Conservation (phyloP, 2,113 vertebrate species). For the Pterophyllum scalare region DNA sequence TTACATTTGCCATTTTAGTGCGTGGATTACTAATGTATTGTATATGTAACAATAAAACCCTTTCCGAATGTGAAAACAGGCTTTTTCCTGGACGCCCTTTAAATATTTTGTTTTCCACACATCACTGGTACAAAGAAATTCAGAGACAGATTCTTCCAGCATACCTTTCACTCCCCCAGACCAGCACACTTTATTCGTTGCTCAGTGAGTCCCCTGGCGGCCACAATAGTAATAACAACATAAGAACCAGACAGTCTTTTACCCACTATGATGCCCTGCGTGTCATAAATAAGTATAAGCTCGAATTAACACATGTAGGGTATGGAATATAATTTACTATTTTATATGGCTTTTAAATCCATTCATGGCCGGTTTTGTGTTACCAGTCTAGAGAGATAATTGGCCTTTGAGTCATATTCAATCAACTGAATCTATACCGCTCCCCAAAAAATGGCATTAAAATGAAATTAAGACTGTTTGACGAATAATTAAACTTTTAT, state of each 20-base stretch:
- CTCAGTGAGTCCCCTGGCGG: constrained; percentile 71
- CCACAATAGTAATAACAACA: constrained; percentile 27
- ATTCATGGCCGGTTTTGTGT: constrained; percentile 5
- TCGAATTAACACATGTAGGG: neutral
- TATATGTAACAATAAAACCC: neutral
- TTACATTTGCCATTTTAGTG: constrained; percentile 6
- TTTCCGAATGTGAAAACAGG: neutral
- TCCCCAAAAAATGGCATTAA: neutral
- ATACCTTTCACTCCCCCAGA: neutral
- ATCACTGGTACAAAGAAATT: neutral
- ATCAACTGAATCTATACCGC: neutral
- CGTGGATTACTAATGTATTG: neutral
- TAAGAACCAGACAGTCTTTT: neutral
- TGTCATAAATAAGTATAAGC: constrained; percentile 16
- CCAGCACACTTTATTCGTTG: neutral
- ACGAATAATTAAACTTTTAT: constrained; percentile 43
- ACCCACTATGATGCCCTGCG: neutral
- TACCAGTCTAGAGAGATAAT: neutral
- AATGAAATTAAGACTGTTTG: constrained; percentile 29
- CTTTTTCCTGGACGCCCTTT: neutral
- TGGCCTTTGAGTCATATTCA: neutral
- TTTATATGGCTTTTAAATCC: constrained; percentile 30
- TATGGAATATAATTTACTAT: constrained; percentile 19
- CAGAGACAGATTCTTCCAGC: neutral
- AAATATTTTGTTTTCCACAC: neutral